Evolutionary conservation across 2,113 vertebrate species (phyloP).

Genomic region (Alethe diademata): DNA sequence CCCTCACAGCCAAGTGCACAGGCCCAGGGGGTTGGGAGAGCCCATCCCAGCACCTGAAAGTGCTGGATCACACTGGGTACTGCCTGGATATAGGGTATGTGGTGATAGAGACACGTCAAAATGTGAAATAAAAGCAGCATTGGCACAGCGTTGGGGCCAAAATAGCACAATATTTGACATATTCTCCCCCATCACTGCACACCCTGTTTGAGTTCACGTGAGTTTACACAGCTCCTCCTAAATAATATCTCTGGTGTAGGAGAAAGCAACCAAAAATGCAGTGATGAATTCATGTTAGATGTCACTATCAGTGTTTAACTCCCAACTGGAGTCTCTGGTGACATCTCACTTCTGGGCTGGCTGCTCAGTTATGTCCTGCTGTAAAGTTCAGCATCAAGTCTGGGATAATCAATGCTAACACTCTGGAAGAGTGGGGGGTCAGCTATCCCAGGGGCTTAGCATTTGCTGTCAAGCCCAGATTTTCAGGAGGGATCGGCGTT

Average conservation of each 20-base stretch:
- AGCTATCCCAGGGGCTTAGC: not conserved
- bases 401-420: not conserved
- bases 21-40: not conserved
- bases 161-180: not conserved
- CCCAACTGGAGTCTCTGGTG: not conserved
- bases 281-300: not conserved
- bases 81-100: not conserved
- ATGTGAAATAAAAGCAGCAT: not conserved
- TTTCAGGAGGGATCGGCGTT: not conserved
- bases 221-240: not conserved
- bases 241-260: not conserved
- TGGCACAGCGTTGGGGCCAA: not conserved
- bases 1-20: accelerated
- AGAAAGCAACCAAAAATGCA: not conserved
- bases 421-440: not conserved
- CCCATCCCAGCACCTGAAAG: not conserved
- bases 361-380: not conserved
- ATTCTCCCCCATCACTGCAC: not conserved
- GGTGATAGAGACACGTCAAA: not conserved
- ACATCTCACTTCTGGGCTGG: not conserved
- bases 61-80: not conserved
- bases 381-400: not conserved
- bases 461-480: not conserved
- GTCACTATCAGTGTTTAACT: not conserved
- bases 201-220: not conserved